Evolutionary conservation across 35 echinoderm and acorn worm species (phyloP).

Genomic region (Lytechinus pictus): DNA sequence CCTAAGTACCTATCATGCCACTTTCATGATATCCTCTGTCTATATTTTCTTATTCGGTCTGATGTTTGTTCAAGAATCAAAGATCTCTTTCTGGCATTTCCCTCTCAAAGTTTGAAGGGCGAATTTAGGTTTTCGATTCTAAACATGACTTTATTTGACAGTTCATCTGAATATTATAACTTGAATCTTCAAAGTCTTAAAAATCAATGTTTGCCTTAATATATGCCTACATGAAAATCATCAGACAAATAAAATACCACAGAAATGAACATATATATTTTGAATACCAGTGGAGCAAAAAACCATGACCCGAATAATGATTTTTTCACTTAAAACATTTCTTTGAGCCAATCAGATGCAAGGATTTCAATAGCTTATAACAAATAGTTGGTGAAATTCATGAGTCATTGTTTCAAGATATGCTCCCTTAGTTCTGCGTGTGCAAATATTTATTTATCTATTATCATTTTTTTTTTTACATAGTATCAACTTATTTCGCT

Average conservation of each 20-base stretch:
- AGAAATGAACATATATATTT: background rate
- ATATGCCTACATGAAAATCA: background rate
- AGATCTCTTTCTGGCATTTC: background rate
- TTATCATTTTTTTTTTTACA: too few relatives aligned
- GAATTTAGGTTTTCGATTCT: background rate
- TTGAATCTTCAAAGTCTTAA: background rate
- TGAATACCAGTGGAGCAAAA: background rate
- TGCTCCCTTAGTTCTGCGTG: too few relatives aligned
- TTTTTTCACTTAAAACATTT: too few relatives aligned
- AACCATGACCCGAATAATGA: too few relatives aligned
- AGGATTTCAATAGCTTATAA: too few relatives aligned
- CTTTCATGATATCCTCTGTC: background rate
- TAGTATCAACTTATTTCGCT: background rate
- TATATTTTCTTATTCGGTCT: background rate
- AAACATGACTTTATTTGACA: background rate
- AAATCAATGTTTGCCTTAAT: background rate
- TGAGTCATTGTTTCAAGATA: too few relatives aligned
- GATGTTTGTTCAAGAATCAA: background rate
- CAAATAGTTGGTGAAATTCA: too few relatives aligned
- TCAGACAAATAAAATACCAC: too few relatives aligned
- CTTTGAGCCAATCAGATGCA: too few relatives aligned
- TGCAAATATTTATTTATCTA: too few relatives aligned
- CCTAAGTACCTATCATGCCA: background rate
- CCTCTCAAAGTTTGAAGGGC: background rate
- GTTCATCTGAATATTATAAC: background rate